Evolutionary conservation across 2,113 vertebrate genomes (phyloP).

Genomic region (Rhegmatorhina hoffmannsi): DNA sequence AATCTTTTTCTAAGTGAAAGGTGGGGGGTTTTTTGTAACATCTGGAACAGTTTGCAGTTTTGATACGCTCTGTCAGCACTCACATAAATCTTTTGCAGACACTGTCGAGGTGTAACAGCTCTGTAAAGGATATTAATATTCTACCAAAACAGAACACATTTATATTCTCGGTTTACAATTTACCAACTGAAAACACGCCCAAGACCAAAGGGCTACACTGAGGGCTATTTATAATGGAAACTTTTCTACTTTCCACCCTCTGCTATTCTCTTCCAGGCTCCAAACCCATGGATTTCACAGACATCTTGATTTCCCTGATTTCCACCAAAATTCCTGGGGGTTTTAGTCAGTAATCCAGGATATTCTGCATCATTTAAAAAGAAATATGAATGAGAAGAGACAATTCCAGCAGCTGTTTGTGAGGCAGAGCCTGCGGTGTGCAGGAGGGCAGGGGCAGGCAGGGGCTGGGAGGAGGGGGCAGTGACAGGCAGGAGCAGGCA

Average conservation of each 20-base stretch:
- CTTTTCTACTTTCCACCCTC: constrained; percentile 67
- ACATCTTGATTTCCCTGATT: neutral
- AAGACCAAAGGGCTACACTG: constrained; percentile 29
- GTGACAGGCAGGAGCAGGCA: neutral
- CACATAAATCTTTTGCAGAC: constrained; percentile 40
- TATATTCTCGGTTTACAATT: constrained; percentile 41
- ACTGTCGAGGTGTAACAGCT: constrained; percentile 14
- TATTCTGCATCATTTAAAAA: neutral
- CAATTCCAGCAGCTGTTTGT: neutral
- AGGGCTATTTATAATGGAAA: constrained; percentile 41
- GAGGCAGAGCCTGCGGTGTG: neutral
- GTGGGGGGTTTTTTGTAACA: constrained; percentile 32
- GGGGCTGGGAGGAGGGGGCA: neutral
- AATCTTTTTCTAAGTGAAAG: constrained; percentile 43
- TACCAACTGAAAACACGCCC: constrained; percentile 10
- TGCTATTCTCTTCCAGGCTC: constrained; percentile 7
- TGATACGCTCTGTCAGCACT: constrained; percentile 43
- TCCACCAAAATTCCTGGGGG: neutral
- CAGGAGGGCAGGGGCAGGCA: neutral
- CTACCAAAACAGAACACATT: constrained; percentile 39
- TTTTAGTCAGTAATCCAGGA: neutral
- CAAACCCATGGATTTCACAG: neutral
- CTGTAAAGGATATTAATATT: constrained; percentile 52
- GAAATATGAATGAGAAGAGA: neutral
- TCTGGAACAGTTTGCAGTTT: constrained; percentile 69